phyloP scores from a whole-genome alignment of 1,140 invertebrate species.

The Gonioctena quinquepunctata region DNA sequence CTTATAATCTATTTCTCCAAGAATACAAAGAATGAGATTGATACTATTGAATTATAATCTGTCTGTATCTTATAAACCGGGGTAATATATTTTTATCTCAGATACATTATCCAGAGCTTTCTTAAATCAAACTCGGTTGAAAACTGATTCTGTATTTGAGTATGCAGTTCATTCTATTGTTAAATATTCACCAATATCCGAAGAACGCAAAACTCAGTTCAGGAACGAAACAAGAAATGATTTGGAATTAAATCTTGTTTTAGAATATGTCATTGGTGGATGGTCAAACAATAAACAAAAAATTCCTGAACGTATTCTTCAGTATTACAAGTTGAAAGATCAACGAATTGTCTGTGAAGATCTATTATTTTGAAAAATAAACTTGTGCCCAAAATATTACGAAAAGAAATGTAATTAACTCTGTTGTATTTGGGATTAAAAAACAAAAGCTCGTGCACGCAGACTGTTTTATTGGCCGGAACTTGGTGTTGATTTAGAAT shows the following conservation, averaged over 20 bases:
- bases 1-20: slow-evolving; percentile 28
- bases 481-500: background rate
- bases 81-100: slow-evolving; percentile 42
- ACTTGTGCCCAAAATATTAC: too few species aligned
- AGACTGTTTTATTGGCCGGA: background rate
- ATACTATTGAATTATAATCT: slow-evolving; percentile 43
- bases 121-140: background rate
- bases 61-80: slow-evolving; percentile 40
- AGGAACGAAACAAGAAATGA: slow-evolving; percentile 6
- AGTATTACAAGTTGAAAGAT: background rate
- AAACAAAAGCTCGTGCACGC: slow-evolving; percentile 21
- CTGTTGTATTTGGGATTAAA: slow-evolving; percentile 50
- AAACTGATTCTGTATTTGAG: background rate
- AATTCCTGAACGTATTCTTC: background rate
- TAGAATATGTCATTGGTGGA: background rate
- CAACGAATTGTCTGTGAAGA: slow-evolving; percentile 47
- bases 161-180: background rate
- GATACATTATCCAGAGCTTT: slow-evolving; percentile 39
- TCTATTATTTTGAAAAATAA: slow-evolving; percentile 53
- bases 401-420: too few species aligned
- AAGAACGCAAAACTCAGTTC: background rate
- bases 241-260: background rate
- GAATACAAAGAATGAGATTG: slow-evolving; percentile 50
- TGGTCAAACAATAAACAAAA: background rate
- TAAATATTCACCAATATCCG: background rate